A percentile compares a stretch with the other conserved stretches of the same genome.
phyloP scores from a whole-genome alignment of 2,888 invertebrate species.

The Thelaira solivaga region DNA sequence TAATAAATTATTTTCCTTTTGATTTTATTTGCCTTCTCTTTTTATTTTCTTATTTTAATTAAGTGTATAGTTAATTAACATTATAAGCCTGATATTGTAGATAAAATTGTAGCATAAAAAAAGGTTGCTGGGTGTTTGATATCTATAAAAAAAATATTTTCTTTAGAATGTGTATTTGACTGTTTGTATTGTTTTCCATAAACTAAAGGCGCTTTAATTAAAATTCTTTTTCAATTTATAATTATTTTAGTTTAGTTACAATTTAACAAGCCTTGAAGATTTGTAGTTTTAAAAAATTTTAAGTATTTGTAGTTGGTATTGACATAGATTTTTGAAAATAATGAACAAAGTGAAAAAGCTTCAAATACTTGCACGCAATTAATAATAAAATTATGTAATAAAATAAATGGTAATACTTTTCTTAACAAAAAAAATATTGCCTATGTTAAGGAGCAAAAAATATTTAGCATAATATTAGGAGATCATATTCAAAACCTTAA shows the following conservation, averaged over 20 bases:
- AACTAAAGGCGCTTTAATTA: conserved; percentile 6
- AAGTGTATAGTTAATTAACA: conserved; percentile 69
- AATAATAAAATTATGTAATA: no score
- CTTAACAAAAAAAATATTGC: not conserved
- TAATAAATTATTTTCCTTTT: conserved; percentile 2
- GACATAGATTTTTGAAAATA: no score
- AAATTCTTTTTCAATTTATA: no score
- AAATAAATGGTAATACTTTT: no score
- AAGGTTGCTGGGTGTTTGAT: not conserved
- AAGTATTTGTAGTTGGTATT: no score
- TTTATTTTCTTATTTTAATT: conserved; percentile 66
- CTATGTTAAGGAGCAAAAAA: not conserved
- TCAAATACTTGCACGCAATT: no score
- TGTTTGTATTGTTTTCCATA: conserved; percentile 12
- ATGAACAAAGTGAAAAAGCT: no score
- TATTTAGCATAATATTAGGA: not conserved
- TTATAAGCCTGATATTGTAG: conserved; percentile 41
- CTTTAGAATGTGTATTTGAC: not conserved
- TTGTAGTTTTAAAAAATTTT: no score
- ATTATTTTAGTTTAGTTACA: no score
- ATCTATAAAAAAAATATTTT: not conserved
- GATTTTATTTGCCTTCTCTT: conserved; percentile 11
- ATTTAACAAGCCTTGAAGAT: no score
- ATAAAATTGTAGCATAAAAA: not conserved
- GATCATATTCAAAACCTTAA: no score